Evolutionary conservation across 2,797 vertebrate species (phyloP).

Genomic region (Botia almorhae): DNA sequence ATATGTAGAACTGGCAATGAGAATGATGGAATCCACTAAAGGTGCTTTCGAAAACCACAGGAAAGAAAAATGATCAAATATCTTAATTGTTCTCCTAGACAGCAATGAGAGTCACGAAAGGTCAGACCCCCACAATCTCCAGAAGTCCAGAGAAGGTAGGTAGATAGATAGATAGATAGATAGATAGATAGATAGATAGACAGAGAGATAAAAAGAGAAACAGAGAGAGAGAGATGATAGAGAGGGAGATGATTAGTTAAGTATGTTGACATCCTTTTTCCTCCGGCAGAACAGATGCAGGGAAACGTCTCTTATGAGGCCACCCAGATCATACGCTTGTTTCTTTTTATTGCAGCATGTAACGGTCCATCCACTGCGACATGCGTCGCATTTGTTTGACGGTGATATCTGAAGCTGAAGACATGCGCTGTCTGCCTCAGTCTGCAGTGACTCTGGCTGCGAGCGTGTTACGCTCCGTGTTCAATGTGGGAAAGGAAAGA

Average conservation of each 20-base stretch:
- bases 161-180: too few species aligned
- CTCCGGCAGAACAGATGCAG: not conserved
- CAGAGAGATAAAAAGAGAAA: not conserved
- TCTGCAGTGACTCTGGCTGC: conserved; percentile 1
- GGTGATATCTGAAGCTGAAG: conserved; percentile 21
- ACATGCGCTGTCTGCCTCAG: conserved; percentile 19
- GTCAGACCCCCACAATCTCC: not conserved
- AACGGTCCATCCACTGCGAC: not conserved
- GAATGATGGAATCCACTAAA: not conserved
- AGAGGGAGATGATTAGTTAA: not conserved
- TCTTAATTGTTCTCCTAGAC: not conserved
- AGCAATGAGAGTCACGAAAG: not conserved
- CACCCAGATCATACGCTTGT: conserved; percentile 4
- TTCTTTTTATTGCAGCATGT: conserved; percentile 6
- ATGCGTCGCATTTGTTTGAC: conserved; percentile 20
- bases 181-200: too few species aligned
- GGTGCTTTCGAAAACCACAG: not conserved
- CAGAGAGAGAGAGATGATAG: not conserved
- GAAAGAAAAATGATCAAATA: not conserved
- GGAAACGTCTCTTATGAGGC: not conserved
- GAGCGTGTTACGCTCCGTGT: conserved; percentile 23
- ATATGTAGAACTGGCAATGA: not conserved
- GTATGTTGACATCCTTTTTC: not conserved
- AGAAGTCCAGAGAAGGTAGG: too few species aligned
- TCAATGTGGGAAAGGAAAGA: conserved; percentile 40